Evolutionary conservation across 1,140 invertebrate species (phyloP).

Genomic region (Pseudomyrmex concolor): DNA sequence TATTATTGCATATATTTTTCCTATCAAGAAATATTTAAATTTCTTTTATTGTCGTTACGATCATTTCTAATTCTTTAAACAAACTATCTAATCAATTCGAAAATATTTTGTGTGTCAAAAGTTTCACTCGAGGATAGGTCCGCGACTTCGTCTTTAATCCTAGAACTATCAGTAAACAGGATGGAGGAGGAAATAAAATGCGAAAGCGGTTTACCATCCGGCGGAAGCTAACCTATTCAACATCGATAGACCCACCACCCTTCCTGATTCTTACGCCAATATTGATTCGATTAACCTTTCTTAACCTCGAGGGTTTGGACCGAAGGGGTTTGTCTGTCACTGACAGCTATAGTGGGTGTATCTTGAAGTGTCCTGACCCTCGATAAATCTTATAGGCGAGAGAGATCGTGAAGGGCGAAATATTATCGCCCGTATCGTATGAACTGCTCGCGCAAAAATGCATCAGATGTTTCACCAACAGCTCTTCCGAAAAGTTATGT

Average conservation of each 20-base stretch:
- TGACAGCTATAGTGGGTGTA: conserved; percentile 48
- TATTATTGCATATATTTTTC: no score
- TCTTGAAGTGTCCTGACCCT: conserved; percentile 31
- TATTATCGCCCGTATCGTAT: conserved; percentile 2
- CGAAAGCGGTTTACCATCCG: conserved; percentile 27
- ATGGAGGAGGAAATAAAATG: conserved; percentile 31
- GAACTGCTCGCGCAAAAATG: neutral
- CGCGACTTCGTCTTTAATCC: conserved; percentile 19
- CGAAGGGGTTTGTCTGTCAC: conserved; percentile 44
- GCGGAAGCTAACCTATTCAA: conserved; percentile 35
- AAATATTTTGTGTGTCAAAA: neutral
- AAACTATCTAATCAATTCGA: no score
- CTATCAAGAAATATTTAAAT: no score
- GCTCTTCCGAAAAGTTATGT: no score
- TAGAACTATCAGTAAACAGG: neutral
- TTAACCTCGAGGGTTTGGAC: conserved; percentile 30
- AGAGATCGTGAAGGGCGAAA: conserved; percentile 29
- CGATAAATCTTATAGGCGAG: conserved; percentile 23
- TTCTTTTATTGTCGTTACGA: neutral
- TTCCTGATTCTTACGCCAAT: conserved; percentile 46
- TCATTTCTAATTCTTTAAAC: neutral
- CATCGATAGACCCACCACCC: conserved; percentile 27
- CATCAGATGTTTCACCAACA: neutral
- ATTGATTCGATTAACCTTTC: conserved; percentile 61
- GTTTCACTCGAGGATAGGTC: neutral